A percentile compares a stretch with the other conserved stretches of the same genome.
Evolutionary conservation across 2,113 vertebrate species (phyloP).

Genomic region (Ranitomeya imitator): DNA sequence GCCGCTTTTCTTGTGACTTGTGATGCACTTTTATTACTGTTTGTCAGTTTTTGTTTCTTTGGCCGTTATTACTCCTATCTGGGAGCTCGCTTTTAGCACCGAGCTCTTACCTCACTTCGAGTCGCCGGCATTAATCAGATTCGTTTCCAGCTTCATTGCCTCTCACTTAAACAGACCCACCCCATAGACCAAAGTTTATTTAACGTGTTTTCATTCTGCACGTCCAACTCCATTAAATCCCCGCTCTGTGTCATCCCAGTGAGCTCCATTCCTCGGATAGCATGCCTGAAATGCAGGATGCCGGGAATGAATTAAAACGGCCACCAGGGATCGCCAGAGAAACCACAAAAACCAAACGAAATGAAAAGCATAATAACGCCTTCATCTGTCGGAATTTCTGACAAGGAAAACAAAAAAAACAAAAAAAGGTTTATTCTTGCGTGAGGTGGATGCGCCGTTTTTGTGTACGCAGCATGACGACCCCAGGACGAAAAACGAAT

Average conservation of each 20-base stretch:
- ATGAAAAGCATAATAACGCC: constrained; percentile 51
- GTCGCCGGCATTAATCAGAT: background rate
- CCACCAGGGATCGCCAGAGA: constrained; percentile 50
- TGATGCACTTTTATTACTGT: background rate
- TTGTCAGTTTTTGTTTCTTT: background rate
- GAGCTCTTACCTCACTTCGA: background rate
- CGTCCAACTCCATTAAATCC: constrained; percentile 36
- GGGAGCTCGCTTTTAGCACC: background rate
- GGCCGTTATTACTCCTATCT: background rate
- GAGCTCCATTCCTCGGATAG: constrained; percentile 51
- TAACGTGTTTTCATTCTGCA: constrained; percentile 45
- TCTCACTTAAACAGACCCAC: constrained; percentile 33
- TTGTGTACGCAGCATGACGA: background rate
- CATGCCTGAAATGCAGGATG: constrained; percentile 36
- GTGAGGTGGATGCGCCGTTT: background rate
- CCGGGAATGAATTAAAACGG: constrained; percentile 41
- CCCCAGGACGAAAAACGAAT: background rate
- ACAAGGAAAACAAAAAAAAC: constrained; percentile 24
- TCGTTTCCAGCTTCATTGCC: background rate
- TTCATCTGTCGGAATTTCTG: constrained; percentile 51
- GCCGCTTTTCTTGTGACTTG: background rate
- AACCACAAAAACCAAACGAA: constrained; percentile 51
- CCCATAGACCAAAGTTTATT: constrained; percentile 36
- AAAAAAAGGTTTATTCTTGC: constrained; percentile 16
- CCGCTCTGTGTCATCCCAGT: constrained; percentile 32